Conservation (phyloP, 2,113 vertebrate species). For the Tympanuchus pallidicinctus region DNA sequence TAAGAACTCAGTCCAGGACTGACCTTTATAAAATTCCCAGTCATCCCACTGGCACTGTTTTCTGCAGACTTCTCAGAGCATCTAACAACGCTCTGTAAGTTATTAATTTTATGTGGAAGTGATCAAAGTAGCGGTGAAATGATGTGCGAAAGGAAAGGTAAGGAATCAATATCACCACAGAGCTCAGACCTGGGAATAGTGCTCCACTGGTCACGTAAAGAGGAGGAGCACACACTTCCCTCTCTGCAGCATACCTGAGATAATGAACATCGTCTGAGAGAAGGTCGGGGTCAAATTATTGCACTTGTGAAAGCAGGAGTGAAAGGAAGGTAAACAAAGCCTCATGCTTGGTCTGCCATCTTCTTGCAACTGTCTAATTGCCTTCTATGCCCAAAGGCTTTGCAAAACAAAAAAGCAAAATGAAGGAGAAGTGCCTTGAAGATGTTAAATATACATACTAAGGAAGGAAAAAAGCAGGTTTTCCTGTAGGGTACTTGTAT, state of each 20-base stretch:
- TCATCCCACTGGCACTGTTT: background rate
- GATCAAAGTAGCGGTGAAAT: background rate
- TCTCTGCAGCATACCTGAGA: background rate
- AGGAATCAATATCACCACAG: background rate
- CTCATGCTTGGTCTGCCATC: background rate
- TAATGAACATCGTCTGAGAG: background rate
- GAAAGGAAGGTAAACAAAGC: conserved; percentile 41
- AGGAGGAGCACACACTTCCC: background rate
- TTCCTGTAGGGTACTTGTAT: conserved; percentile 38
- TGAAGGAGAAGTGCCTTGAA: conserved; percentile 57
- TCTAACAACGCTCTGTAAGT: background rate
- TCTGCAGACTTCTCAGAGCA: background rate
- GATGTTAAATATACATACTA: conserved; percentile 57
- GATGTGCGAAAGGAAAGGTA: background rate
- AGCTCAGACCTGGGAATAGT: background rate
- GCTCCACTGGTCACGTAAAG: background rate
- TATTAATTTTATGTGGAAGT: background rate
- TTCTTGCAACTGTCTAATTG: conserved; percentile 64
- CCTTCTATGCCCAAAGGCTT: conserved; percentile 54
- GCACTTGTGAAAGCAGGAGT: conserved; percentile 31
- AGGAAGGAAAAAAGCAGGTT: background rate
- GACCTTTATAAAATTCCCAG: background rate
- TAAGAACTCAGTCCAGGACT: background rate
- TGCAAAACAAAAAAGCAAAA: conserved; percentile 48
- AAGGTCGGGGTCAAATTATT: conserved; percentile 25